These are phyloP conservation scores for Pachyuromys duprasi DNA, from an alignment of 2,797 vertebrate genomes.

Conservation along the genomic window DNA sequence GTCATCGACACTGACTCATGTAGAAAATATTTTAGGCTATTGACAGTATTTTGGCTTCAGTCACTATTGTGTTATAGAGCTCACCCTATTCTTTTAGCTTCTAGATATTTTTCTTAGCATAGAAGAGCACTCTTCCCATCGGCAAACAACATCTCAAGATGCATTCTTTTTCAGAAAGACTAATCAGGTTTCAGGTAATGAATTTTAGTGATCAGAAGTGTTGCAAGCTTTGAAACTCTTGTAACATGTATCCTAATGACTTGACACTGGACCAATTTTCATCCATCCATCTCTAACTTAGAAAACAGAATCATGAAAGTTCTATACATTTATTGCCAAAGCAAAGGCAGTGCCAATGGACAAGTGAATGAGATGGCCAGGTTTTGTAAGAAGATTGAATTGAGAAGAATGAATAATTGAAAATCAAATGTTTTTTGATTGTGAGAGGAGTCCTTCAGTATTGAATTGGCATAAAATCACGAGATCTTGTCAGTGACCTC, in stretches of 20 bases:
- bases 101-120: constrained; percentile 40
- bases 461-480: neutral
- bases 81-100: neutral
- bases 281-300: neutral
- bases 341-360: neutral
- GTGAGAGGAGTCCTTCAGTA: neutral
- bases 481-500: constrained; percentile 47
- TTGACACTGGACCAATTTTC: neutral
- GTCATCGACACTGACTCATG: neutral
- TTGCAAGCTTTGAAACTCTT: neutral
- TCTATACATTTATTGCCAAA: constrained; percentile 35
- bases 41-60: neutral
- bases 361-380: neutral
- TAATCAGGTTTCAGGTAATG: neutral
- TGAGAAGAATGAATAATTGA: constrained; percentile 10
- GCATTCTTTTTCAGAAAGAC: neutral
- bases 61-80: neutral
- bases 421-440: neutral
- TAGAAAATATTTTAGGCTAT: neutral
- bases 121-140: fast-evolving
- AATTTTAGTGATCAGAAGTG: neutral
- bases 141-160: neutral
- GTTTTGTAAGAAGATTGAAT: neutral
- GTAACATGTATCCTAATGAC: neutral
- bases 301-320: neutral